Base-by-base conservation (phyloP, 2,113 vertebrate species). In the Labeo rohita region DNA sequence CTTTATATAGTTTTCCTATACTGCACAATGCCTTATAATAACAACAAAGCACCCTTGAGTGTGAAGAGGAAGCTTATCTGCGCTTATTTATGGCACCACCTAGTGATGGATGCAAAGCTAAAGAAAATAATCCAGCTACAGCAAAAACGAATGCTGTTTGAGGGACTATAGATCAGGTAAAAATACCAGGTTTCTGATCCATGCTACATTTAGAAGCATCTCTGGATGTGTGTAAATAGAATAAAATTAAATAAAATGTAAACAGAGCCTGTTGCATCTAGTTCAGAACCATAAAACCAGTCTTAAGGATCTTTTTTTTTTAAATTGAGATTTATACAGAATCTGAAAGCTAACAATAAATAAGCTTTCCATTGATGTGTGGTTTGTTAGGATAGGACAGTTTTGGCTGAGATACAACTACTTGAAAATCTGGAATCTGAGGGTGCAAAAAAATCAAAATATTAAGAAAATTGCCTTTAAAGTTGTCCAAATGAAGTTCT, bases 71-170 rank as follows among this genome's bases (percentile, higher is more conserved):
- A 28, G 15, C 47, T 18, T 39, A 88, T 49, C 18, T 54, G 8
- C 52, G 70, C 50, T 78, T 59, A 88, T 86, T 84, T 86, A 11
- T 86, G 85, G 87, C 85, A 88, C 84, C 84, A 88, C 66, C 84
- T 88, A 81, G 76, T 89, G 84, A 80, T 85, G 36, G 73, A 23
- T 70, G 6, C 23, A 77, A 83, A 80, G 28, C 61, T 84, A 39
- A 81, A 8, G 15, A 86, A 52, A 36, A 7, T 4, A 66, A 83
- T 82, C 28, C 63, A 16, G 12, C 75, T 54, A 16, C 75, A 77
- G 13, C 28, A 4, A 54, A 77, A 50, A 10, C 4, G 0, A 72
- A 8, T 8, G 0, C 21, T 23, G 21, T n/a, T 47, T 11, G 4
- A 52, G 47, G 23, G n/a, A 76, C 47, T 52, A 76, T 9, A 77